Evolutionary conservation across 2,797 vertebrate species (phyloP), one percentile per base, ranked within the genome.

Genomic region (Xyrichtys novacula): DNA sequence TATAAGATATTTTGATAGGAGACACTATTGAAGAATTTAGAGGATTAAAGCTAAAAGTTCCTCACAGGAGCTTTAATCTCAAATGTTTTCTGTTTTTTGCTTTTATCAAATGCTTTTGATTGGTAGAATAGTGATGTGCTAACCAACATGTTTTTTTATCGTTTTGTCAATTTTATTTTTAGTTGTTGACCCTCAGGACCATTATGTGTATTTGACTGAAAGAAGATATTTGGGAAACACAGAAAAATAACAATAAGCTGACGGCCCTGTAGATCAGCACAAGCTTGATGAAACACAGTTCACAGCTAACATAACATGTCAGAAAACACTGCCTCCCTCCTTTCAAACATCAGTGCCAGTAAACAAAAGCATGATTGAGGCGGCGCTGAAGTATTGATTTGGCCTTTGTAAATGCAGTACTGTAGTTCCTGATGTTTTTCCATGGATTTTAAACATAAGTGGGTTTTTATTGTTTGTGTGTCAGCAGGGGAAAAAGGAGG

Each of bases 381-480:
- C 25, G 31, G 64, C 46, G 54, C 36, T 62, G 29, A 56, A 23
- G 34, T 60, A 72, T 74, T 42, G 72, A 78, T 78, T 78, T 76
- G 48, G 62, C 59, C 63, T 78, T 84, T 78, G 39, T 54, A 22
- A 67, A 32, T 29, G 36, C 46, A 62, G 29, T 28, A 49, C 48
- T 67, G 55, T 59, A 47, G 48, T 36, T 64, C 26, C 46, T 61
- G 61, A 75, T 80, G n/a, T 71, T 49, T 64, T 74, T 75, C 47
- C 39, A 62, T 69, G 32, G 54, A 77, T 74, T 54, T 56, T n/a
- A 68, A 54, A 28, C 26, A 28, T 32, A 48, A 3, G 25, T 16
- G 39, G 5, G 15, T 50, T 53, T 44, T 47, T 47, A 54, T 49
- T 39, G 42, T 66, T 36, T 58, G 40, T 19, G 36, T 65, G 26